Evolutionary conservation across 2,797 vertebrate species (phyloP).

Genomic region (Acanthiza pusilla): DNA sequence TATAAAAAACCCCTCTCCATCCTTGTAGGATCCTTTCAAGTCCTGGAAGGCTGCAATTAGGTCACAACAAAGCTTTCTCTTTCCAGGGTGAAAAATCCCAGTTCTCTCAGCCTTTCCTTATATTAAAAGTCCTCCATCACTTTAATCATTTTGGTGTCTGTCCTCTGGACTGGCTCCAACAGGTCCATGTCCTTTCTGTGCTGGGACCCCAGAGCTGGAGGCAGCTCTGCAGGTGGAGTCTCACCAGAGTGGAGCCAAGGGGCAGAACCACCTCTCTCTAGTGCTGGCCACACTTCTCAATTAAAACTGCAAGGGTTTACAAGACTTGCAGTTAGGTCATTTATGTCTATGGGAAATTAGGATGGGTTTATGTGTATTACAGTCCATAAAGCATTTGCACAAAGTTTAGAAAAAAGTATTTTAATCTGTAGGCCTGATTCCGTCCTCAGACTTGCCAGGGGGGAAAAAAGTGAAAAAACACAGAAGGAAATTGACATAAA

Average conservation of each 20-base stretch:
- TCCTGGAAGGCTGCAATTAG: neutral
- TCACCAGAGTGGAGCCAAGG: neutral
- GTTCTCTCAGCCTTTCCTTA: neutral
- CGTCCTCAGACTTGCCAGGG: neutral
- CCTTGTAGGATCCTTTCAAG: neutral
- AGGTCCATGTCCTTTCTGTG: neutral
- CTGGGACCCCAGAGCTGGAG: neutral
- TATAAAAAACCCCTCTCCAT: neutral
- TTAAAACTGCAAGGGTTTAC: neutral
- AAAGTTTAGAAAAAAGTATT: neutral
- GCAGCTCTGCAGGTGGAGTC: neutral
- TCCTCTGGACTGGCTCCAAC: neutral
- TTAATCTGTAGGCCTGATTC: neutral
- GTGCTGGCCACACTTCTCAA: neutral
- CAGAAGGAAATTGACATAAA: neutral
- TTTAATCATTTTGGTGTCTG: neutral
- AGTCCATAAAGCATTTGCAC: neutral
- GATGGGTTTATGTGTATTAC: neutral
- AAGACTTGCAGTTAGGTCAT: neutral
- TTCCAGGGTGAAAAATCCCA: neutral
- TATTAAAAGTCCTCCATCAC: neutral
- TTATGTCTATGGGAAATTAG: neutral
- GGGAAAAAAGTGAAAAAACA: fast-evolving
- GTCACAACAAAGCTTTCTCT: neutral
- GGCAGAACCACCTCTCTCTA: neutral